A percentile compares a stretch with the other conserved stretches of the same genome.
Conservation (phyloP, 1,140 invertebrate species). For the Druon quercuslanigerum region DNA sequence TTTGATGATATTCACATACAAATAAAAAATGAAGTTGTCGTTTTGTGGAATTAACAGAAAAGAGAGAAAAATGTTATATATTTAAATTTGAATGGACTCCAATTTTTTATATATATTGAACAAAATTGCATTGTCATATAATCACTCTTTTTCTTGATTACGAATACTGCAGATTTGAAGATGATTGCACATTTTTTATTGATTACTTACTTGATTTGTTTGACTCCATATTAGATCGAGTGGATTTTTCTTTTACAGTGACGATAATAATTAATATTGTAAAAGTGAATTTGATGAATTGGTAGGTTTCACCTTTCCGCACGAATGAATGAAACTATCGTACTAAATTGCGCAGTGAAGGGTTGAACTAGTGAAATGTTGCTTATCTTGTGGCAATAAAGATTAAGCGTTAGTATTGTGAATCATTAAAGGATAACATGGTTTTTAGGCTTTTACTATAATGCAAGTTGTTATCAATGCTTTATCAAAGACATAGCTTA, state of each 20-base stretch:
- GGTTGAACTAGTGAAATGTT: neutral
- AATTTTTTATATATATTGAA: no score
- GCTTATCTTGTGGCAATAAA: conserved; percentile 18
- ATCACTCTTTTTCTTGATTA: no score
- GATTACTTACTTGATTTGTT: neutral
- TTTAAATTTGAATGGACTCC: no score
- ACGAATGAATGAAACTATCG: neutral
- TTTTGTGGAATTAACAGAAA: no score
- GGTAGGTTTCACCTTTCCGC: neutral
- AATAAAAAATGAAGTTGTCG: no score
- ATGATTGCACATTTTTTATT: neutral
- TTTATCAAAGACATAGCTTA: neutral
- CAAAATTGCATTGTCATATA: no score
- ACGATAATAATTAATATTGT: neutral
- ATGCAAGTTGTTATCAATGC: neutral
- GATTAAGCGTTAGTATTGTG: neutral
- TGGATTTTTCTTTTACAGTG: neutral
- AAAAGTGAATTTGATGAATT: no score
- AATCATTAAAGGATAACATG: conserved; percentile 8
- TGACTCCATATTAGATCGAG: neutral
- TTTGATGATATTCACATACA: no score
- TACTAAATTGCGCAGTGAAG: conserved; percentile 5
- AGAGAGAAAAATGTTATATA: no score
- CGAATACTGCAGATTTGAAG: no score
- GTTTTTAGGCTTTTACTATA: neutral